Evolutionary conservation across 2,113 vertebrate genomes (phyloP).

Genomic region (Platichthys stellatus): DNA sequence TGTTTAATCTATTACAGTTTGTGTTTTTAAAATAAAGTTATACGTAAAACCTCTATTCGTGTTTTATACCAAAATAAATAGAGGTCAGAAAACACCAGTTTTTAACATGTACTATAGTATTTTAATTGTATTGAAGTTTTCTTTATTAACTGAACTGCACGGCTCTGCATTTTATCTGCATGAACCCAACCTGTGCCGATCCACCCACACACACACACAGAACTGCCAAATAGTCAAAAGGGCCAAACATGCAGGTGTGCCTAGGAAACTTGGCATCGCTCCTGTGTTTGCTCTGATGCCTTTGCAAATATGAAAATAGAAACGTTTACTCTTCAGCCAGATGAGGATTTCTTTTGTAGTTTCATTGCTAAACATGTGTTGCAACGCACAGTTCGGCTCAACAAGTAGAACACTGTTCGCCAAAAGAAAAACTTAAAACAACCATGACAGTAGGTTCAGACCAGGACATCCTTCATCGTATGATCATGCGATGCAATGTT

Average conservation of each 20-base stretch:
- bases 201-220: slow-evolving; percentile 18
- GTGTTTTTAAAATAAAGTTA: too few relatives aligned
- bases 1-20: too few relatives aligned
- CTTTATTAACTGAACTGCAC: not conserved
- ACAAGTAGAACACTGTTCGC: not conserved
- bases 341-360: slow-evolving; percentile 10
- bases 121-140: too few relatives aligned
- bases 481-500: too few relatives aligned
- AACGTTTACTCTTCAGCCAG: slow-evolving; percentile 15
- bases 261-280: slow-evolving; percentile 25
- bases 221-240: slow-evolving; percentile 21
- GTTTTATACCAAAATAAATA: too few relatives aligned
- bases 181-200: slow-evolving; percentile 33
- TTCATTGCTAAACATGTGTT: too few relatives aligned
- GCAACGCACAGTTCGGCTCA: not conserved
- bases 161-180: slow-evolving; percentile 27
- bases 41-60: too few relatives aligned
- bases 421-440: slow-evolving; percentile 8
- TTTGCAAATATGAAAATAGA: slow-evolving; percentile 29
- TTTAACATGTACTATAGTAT: too few relatives aligned
- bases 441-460: too few relatives aligned
- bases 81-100: too few relatives aligned
- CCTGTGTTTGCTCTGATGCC: slow-evolving; percentile 7
- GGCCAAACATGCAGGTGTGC: slow-evolving; percentile 31
- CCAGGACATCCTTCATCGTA: too few relatives aligned